phyloP scores from a whole-genome alignment of 2,113 vertebrate genomes.

The Nansenia antarctica region DNA sequence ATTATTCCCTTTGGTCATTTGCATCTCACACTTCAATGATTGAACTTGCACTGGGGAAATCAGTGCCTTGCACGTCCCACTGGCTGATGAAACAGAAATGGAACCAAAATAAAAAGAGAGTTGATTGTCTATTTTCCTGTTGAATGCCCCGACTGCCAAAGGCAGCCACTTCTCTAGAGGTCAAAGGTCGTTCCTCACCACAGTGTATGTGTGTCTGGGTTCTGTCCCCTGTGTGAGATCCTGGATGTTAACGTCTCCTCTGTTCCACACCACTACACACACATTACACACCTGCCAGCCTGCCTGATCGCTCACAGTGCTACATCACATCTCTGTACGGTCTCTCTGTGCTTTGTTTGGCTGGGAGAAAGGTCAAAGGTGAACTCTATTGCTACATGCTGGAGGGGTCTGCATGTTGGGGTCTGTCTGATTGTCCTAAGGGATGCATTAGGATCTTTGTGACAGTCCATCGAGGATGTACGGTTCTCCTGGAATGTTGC shows the following conservation, averaged over 20 bases:
- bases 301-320: slow-evolving; percentile 34
- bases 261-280: slow-evolving; percentile 51
- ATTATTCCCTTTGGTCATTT: slow-evolving; percentile 43
- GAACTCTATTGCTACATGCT: slow-evolving; percentile 2
- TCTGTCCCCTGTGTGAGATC: slow-evolving; percentile 27
- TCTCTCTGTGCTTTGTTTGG: slow-evolving; percentile 15
- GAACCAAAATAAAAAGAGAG: slow-evolving; percentile 21
- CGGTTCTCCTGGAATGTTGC: too few species aligned
- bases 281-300: slow-evolving; percentile 56
- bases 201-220: slow-evolving; percentile 38
- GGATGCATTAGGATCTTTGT: too few species aligned
- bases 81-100: slow-evolving; percentile 31
- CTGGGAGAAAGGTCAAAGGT: slow-evolving; percentile 17
- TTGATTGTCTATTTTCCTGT: slow-evolving; percentile 36
- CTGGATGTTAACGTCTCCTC: slow-evolving; percentile 39
- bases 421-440: too few species aligned
- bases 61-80: slow-evolving; percentile 26
- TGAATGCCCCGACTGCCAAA: slow-evolving; percentile 21
- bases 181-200: slow-evolving; percentile 48
- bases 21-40: slow-evolving; percentile 52
- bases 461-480: too few species aligned
- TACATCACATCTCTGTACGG: slow-evolving; percentile 30
- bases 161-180: slow-evolving; percentile 33
- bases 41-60: slow-evolving; percentile 63
- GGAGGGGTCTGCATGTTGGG: too few species aligned